Conservation (phyloP, 1,140 invertebrate species). For the Drosophila ficusphila region DNA sequence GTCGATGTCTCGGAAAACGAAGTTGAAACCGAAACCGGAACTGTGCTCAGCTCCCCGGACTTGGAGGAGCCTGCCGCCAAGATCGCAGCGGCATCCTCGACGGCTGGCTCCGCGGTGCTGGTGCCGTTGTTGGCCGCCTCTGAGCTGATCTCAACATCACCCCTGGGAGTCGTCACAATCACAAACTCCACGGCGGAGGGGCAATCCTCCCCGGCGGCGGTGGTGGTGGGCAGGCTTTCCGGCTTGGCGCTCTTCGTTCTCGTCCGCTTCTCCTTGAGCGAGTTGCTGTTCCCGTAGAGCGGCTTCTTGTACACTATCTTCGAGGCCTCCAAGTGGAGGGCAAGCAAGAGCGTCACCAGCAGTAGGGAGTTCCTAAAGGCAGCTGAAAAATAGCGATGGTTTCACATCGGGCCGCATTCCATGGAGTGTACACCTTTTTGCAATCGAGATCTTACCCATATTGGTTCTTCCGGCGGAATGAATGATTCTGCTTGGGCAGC, state of each 20-base stretch:
- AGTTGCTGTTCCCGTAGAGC: constrained; percentile 48
- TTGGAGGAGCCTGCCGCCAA: background rate
- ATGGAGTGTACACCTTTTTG: no score
- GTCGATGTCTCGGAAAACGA: no score
- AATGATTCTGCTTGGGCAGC: background rate
- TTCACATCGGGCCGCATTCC: no score
- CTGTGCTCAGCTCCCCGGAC: background rate
- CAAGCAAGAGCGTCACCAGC: constrained; percentile 26
- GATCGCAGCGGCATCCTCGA: background rate
- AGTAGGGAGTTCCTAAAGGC: constrained; percentile 17
- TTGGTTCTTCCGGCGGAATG: constrained; percentile 11
- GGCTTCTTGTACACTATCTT: constrained; percentile 78
- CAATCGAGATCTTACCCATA: constrained; percentile 26
- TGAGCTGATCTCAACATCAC: background rate
- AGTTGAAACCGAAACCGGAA: no score
- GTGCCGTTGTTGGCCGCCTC: background rate
- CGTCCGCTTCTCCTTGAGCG: constrained; percentile 56
- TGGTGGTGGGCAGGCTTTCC: constrained; percentile 1
- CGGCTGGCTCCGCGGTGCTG: background rate
- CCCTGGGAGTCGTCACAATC: constrained; percentile 30
- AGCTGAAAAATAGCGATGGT: no score
- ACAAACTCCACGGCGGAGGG: constrained; percentile 55
- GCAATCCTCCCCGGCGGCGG: constrained; percentile 22
- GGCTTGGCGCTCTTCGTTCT: constrained; percentile 22
- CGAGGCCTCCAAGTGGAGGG: constrained; percentile 45